Evolutionary conservation across 2,113 vertebrate genomes (phyloP).

Genomic region (Orycteropus afer): DNA sequence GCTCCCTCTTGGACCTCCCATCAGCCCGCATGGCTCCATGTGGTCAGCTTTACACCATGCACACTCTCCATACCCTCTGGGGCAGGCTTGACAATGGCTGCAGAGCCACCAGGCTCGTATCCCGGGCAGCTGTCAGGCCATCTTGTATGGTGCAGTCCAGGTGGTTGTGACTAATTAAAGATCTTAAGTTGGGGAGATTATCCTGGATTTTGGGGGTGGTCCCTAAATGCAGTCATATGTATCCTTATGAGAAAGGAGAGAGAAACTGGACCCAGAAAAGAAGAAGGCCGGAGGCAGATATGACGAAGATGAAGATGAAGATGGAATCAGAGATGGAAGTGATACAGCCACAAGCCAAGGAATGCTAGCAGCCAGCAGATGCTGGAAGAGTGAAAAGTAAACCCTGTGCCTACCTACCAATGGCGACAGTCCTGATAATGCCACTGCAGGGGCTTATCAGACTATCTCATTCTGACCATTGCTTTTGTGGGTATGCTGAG

Average conservation of each 20-base stretch:
- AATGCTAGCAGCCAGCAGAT: too few species aligned
- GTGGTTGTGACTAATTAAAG: not conserved
- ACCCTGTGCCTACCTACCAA: too few species aligned
- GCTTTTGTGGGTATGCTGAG: too few species aligned
- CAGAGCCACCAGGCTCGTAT: not conserved
- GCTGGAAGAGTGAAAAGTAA: not conserved
- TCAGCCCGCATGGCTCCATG: not conserved
- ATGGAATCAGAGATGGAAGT: not conserved
- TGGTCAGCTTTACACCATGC: not conserved
- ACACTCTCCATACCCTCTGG: accelerated
- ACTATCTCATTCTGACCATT: too few species aligned
- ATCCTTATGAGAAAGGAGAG: not conserved
- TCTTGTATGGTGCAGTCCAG: not conserved
- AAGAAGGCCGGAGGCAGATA: too few species aligned
- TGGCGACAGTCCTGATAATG: too few species aligned
- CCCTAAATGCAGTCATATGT: not conserved
- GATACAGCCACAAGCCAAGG: not conserved
- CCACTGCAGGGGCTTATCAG: too few species aligned
- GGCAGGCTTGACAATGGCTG: not conserved
- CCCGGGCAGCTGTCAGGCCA: too few species aligned
- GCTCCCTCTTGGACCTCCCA: not conserved
- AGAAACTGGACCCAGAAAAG: not conserved
- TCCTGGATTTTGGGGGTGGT: not conserved
- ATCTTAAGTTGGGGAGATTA: too few species aligned
- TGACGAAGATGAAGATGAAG: too few species aligned